Evolutionary conservation across 2,113 vertebrate genomes (phyloP), one percentile per base, ranked within the genome.

Genomic region (Petrocephalus zakoni): DNA sequence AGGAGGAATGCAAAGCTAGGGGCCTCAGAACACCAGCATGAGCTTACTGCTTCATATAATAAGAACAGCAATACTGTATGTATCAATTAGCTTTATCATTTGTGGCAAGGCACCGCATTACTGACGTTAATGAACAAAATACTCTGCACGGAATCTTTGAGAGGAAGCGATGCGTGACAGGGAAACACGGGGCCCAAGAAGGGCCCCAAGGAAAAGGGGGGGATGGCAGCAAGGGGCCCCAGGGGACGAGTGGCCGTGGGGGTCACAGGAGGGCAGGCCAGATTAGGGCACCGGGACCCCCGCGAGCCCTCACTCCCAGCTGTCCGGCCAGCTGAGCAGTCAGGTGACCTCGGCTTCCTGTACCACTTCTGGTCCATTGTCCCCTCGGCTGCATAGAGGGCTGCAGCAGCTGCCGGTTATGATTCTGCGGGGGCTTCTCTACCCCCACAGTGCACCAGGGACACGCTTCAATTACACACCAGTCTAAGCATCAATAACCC

Each of bases 261-360:
- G 47, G 25, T 7, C 8, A 46, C 68, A 47, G 11, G 42, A 84
- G 56, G 58, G 82, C 47, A 49, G 49, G 8, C 0, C 49, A 52
- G 47, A 75, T 19, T 22, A 52, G 84, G 61, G 21, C 13, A 25
- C 47, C n/a, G 21, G 19, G 4, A 5, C 11, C 58, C 55, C 29
- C 0, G 1, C 11, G 10, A 58, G 34, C 92, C 93, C 95, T 93
- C 88, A 94, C 95, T 93, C 94, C 93, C 93, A 92, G 91, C 91
- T 89, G 91, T 91, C 93, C 94, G 93, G 93, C 93, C 94, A 95
- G 94, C 94, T 95, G 94, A 95, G 95, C 94, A 95, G 95, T 95
- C 95, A 95, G 95, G 94, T 95, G 95, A 95, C 91, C 93, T 93
- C 93, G 92, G 92, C 92, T 94, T 93, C 93, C 93, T 85, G 90